phyloP scores from a whole-genome alignment of 2,888 invertebrate species.

The Aspidiotus rigidus region DNA sequence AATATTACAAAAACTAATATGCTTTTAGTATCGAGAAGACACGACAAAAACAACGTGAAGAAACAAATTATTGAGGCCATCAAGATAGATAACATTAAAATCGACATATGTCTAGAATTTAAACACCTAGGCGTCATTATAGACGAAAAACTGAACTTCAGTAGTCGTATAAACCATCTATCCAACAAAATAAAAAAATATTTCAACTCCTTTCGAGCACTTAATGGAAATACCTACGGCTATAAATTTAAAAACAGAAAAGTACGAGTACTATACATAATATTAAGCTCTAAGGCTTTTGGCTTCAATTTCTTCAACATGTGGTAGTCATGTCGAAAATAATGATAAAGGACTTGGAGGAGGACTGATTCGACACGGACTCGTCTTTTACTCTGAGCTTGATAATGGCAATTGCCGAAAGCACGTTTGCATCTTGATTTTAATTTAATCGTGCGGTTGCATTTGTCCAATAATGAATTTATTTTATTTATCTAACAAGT shows the following conservation, averaged over 20 bases:
- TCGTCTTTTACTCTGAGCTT: no score
- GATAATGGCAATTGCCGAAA: no score
- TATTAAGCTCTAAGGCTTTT: not conserved
- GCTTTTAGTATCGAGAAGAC: not conserved
- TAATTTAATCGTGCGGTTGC: no score
- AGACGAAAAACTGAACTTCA: not conserved
- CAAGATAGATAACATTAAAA: not conserved
- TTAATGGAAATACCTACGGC: not conserved
- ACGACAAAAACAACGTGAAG: not conserved
- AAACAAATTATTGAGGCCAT: not conserved
- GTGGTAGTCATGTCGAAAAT: no score
- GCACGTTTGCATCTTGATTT: no score
- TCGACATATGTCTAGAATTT: not conserved
- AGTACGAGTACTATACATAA: not conserved
- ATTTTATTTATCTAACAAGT: no score
- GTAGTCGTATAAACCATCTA: not conserved
- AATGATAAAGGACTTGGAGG: no score
- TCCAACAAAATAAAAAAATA: not conserved
- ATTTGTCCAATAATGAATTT: no score
- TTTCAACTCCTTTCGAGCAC: not conserved
- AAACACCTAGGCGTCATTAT: not conserved
- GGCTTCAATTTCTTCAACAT: no score
- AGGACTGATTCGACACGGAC: no score
- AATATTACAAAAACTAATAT: not conserved
- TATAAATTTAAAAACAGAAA: not conserved